Conservation (phyloP, 2,113 vertebrate genomes). For the Apodemus speciosus region DNA sequence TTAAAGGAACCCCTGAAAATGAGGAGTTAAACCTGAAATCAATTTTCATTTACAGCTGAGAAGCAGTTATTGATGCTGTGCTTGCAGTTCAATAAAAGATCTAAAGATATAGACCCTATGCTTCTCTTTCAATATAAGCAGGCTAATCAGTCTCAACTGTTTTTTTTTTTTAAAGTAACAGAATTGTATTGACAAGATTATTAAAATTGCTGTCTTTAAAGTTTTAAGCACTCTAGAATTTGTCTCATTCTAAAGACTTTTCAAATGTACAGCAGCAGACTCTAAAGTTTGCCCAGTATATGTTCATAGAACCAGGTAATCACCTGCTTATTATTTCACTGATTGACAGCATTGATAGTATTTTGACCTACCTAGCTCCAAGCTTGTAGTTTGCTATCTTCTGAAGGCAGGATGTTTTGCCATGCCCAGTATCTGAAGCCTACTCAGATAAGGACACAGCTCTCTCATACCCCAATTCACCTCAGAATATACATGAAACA, state of each 20-base stretch:
- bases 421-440: not conserved
- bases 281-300: conserved; percentile 71
- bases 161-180: conserved; percentile 84
- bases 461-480: not conserved
- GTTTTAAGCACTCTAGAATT: conserved; percentile 82
- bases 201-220: conserved; percentile 86
- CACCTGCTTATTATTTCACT: conserved; percentile 74
- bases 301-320: conserved; percentile 75
- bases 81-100: conserved; percentile 86
- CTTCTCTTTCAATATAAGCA: conserved; percentile 84
- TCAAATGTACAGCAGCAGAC: conserved; percentile 70
- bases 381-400: conserved; percentile 1
- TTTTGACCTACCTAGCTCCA: conserved; percentile 29
- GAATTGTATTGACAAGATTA: conserved; percentile 85
- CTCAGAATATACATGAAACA: conserved; percentile 17
- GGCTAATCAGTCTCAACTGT: conserved; percentile 85
- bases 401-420: not conserved
- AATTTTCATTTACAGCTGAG: conserved; percentile 89
- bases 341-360: conserved; percentile 53
- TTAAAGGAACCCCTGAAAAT: conserved; percentile 82
- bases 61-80: conserved; percentile 86
- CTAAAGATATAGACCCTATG: conserved; percentile 83
- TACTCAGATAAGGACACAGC: not conserved
- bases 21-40: conserved; percentile 85
- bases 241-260: conserved; percentile 81